A percentile compares a stretch with the other conserved stretches of the same genome.
Evolutionary conservation across 2,113 vertebrate genomes (phyloP).

Genomic region (Uria aalge): DNA sequence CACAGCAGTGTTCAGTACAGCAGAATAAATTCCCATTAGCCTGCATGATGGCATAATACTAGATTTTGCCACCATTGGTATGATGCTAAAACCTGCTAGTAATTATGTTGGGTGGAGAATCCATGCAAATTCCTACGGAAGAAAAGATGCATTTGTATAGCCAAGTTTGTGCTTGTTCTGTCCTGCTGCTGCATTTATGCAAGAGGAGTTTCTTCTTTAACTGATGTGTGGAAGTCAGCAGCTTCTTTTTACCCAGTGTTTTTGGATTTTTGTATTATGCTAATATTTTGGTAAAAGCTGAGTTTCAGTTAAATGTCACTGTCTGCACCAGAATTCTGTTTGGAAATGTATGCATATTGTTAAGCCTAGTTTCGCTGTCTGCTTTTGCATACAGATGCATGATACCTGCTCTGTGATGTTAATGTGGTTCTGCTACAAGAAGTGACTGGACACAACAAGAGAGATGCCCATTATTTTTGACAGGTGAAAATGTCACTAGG

Average conservation of each 20-base stretch:
- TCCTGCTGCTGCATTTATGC: constrained; percentile 41
- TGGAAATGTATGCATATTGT: background rate
- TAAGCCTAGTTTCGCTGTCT: constrained; percentile 26
- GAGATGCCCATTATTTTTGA: background rate
- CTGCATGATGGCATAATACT: background rate
- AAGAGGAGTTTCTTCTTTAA: background rate
- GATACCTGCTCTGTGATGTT: constrained; percentile 6
- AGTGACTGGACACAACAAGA: background rate
- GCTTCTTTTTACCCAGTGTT: constrained; percentile 9
- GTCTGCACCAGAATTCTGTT: constrained; percentile 21
- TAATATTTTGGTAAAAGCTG: constrained; percentile 25
- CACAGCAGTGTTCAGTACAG: background rate
- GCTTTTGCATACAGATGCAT: constrained; percentile 40
- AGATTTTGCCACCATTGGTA: background rate
- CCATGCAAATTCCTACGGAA: background rate
- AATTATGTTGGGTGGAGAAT: background rate
- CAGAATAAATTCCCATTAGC: background rate
- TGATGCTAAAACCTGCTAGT: background rate
- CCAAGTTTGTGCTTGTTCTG: constrained; percentile 5
- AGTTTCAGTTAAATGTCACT: constrained; percentile 14
- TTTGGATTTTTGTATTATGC: constrained; percentile 7
- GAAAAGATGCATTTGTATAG: background rate
- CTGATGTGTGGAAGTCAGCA: background rate
- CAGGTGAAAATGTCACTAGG: background rate
- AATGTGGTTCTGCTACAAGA: constrained; percentile 13